These are phyloP conservation scores for Eumeta japonica DNA, from an alignment of 1,140 invertebrate genomes.

Conservation along the genomic window DNA sequence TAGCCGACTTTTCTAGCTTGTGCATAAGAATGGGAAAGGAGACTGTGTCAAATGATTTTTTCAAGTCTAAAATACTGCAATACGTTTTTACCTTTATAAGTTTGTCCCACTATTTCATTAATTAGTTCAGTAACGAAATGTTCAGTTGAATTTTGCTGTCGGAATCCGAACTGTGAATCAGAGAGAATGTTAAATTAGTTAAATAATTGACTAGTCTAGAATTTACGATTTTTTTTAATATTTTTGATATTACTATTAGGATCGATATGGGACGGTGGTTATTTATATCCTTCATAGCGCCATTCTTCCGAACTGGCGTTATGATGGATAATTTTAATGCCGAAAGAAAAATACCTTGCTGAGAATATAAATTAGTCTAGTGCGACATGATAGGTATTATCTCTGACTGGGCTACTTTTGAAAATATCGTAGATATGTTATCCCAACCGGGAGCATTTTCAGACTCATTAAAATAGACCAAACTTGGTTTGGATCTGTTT, in stretches of 20 bases:
- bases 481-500: neutral
- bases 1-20: conserved; percentile 1
- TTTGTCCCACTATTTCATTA: too few relatives aligned
- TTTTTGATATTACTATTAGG: conserved; percentile 6
- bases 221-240: conserved; percentile 11
- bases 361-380: conserved; percentile 8
- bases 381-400: conserved; percentile 7
- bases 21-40: conserved; percentile 3
- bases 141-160: conserved; percentile 3
- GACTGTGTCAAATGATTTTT: conserved; percentile 3
- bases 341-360: conserved; percentile 4
- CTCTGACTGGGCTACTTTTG: conserved; percentile 5
- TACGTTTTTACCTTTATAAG: conserved; percentile 1
- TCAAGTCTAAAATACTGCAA: conserved; percentile 6
- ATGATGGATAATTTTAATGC: conserved; percentile 7
- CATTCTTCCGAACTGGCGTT: conserved; percentile 8
- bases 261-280: conserved; percentile 10
- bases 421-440: conserved; percentile 4
- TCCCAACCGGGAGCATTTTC: conserved; percentile 8
- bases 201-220: conserved; percentile 7
- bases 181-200: conserved; percentile 7
- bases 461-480: conserved; percentile 4
- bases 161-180: too few relatives aligned
- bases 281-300: conserved; percentile 3
- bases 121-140: conserved; percentile 2